Conservation (phyloP, 2,797 vertebrate species). For the Geotrypetes seraphini region DNA sequence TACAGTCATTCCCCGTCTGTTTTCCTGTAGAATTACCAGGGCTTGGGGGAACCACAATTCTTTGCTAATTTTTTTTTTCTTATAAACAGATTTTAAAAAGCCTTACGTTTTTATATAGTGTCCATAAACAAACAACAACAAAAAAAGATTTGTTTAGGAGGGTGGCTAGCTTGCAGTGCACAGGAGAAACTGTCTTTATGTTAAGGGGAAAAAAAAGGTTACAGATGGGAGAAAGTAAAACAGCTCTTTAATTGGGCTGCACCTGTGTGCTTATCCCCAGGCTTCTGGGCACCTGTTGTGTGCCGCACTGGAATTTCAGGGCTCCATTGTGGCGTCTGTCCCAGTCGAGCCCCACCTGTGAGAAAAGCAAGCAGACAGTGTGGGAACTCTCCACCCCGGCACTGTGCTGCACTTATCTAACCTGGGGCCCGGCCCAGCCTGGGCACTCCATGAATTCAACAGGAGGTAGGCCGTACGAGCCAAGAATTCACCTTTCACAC, state of each 20-base stretch:
- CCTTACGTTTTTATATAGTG: conserved; percentile 2
- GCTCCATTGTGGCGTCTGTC: conserved; percentile 59
- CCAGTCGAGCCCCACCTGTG: conserved; percentile 59
- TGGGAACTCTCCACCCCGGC: conserved; percentile 77
- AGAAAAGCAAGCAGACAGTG: conserved; percentile 61
- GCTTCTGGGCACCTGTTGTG: conserved; percentile 58
- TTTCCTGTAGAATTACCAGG: too few relatives aligned
- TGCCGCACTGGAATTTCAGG: conserved; percentile 27
- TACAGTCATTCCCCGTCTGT: too few relatives aligned
- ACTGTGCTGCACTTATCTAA: conserved; percentile 48
- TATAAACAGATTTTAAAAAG: too few relatives aligned
- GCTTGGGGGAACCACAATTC: too few relatives aligned
- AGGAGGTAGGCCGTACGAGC: too few relatives aligned
- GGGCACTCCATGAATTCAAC: too few relatives aligned
- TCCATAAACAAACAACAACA: conserved; percentile 1
- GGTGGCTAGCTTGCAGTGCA: conserved; percentile 4
- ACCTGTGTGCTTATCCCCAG: conserved; percentile 31
- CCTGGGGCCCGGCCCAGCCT: conserved; percentile 53
- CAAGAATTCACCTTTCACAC: too few relatives aligned
- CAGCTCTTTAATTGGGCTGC: conserved; percentile 17
- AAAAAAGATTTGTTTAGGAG: too few relatives aligned
- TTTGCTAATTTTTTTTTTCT: too few relatives aligned
- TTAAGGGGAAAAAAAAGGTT: conserved; percentile 3
- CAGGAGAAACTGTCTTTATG: conserved; percentile 8
- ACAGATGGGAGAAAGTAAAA: conserved; percentile 7